phyloP scores from a whole-genome alignment of 2,797 vertebrate genomes.

The Pelobates cultripes region DNA sequence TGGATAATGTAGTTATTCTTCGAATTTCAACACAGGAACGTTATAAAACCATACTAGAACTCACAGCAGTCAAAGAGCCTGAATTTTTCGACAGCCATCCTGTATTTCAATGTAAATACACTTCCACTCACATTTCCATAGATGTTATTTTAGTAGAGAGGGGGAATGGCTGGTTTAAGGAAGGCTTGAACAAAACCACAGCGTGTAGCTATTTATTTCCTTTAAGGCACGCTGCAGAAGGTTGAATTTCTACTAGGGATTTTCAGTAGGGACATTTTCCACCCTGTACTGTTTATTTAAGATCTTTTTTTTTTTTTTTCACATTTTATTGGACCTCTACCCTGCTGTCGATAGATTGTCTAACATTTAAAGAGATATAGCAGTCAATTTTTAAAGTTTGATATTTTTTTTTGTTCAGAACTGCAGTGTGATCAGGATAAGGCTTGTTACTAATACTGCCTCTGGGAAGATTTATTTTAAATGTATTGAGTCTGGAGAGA shows the following conservation, averaged over 20 bases:
- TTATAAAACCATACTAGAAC: no score
- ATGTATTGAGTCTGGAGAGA: constrained; percentile 16
- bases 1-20: no score
- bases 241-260: constrained; percentile 32
- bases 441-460: constrained; percentile 13
- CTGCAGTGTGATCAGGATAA: constrained; percentile 9
- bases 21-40: no score
- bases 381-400: no score
- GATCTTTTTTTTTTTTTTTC: neutral
- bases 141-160: constrained; percentile 28
- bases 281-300: constrained; percentile 4
- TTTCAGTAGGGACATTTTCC: neutral
- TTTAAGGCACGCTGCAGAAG: constrained; percentile 21
- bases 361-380: no score
- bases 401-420: neutral
- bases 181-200: constrained; percentile 26
- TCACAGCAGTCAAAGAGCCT: no score
- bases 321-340: constrained; percentile 17
- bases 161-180: constrained; percentile 11
- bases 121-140: constrained; percentile 14
- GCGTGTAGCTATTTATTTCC: constrained; percentile 38
- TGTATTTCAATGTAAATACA: neutral
- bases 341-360: neutral
- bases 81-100: neutral
- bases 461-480: neutral